Base-by-base conservation (phyloP, 2,113 vertebrate genomes). In the Limanda limanda region DNA sequence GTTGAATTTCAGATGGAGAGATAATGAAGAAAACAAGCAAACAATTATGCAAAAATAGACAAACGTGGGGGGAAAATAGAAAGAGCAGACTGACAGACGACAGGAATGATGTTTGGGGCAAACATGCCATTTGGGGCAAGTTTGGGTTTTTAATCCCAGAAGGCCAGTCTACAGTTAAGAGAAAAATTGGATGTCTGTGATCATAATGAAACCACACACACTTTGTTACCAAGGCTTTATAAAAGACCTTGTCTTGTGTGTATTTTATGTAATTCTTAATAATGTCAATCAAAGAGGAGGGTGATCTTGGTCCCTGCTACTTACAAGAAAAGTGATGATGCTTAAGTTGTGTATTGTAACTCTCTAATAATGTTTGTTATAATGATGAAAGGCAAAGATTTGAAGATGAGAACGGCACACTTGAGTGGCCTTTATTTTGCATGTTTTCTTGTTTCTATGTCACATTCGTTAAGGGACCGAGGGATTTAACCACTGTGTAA, bases 11-110 rank as follows among this genome's bases (percentile, higher is more conserved):
- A 90, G 93, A 94, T 93, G 79, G 68, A 24, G 74, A 88, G 94
- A 94, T 94, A 92, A 90, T 87, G 47, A 71, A 81, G 79, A 86
- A 91, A 92, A 93, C 83, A 92, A 93, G 88, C 93, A 94, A 94
- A 93, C 91, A 92, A 89, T 92, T 89, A 88, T 87, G 64, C 74
- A 88, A 88, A 93, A 92, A 93, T 93, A 93, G 90, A 93, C 91
- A 91, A 85, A 87, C 18, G 37, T 17, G 18, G 42, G 71, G 60
- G 45, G 54, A 8, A 5, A 67, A 79, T 71, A 74, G 42, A 45
- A 7, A 52, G 63, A 60, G 81, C 88, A 92, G 92, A 92, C 91
- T 90, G 89, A 84, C 87, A 76, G 92, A 91, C 84, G 86, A 88
- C 86, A 58, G 73, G 58, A 83, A 58, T 54, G 68, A 74, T 21